Evolutionary conservation across 2,888 invertebrate species (phyloP).

Genomic region (Rotaria socialis): DNA sequence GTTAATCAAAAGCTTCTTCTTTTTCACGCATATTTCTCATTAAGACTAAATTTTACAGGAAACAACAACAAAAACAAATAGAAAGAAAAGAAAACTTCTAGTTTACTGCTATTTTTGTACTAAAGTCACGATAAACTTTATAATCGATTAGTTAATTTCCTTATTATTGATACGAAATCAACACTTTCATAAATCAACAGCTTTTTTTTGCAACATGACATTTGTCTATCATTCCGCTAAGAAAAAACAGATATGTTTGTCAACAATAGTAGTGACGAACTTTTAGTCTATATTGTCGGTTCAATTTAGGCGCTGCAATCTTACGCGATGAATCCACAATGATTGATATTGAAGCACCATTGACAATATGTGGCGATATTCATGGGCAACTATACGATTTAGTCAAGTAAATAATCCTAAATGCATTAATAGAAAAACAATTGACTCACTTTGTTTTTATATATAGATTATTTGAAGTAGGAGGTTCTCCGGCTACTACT

Average conservation of each 20-base stretch:
- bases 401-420: not conserved
- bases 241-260: not conserved
- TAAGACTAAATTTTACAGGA: too few species aligned
- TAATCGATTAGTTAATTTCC: too few species aligned
- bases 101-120: not conserved
- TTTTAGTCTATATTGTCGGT: too few species aligned
- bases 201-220: not conserved
- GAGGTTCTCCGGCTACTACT: slow-evolving; percentile 18
- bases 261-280: not conserved
- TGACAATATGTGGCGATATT: slow-evolving; percentile 42
- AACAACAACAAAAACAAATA: too few species aligned
- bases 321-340: slow-evolving; percentile 37
- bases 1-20: not conserved
- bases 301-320: not conserved
- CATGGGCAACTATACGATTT: slow-evolving; percentile 43
- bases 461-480: slow-evolving; percentile 36
- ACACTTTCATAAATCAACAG: not conserved
- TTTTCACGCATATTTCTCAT: too few species aligned
- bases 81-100: too few species aligned
- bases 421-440: not conserved
- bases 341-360: slow-evolving; percentile 31
- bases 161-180: not conserved
- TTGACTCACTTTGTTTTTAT: slow-evolving; percentile 65
- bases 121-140: not conserved
- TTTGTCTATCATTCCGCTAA: not conserved